Base-by-base conservation (phyloP, 2,888 invertebrate species). In the Acronicta psi region DNA sequence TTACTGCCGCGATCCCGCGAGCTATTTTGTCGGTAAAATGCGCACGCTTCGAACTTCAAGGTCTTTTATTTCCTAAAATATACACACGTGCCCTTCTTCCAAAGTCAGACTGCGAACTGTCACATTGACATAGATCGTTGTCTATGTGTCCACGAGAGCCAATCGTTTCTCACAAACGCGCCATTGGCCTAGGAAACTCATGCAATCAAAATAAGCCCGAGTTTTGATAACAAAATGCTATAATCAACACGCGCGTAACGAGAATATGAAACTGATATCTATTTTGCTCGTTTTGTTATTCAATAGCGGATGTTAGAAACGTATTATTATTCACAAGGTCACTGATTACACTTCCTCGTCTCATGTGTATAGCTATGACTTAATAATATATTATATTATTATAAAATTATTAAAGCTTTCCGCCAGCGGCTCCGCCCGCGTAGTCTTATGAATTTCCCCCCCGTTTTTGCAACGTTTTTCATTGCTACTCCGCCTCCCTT, bases 41-140 rank as follows among this genome's bases (percentile, higher is more conserved):
- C 18, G 14, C 31, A 20, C 59, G 51, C 20, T 36, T 34, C 40
- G 37, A 38, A 25, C 40, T 49, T 37, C 45, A 56, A 55, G 52
- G 49, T 40, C 20, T 45, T n/a, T 40, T 29, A 14, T 34, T 51
- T 59, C 47, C 18, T 54, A 60, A 69, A 57, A 59, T 61, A 58
- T 44, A 63, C 72, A 73, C 72, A 67, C 80, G 79, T 79, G 75
- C 52, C 52, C 47, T 36, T 57, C 43, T 40, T 46, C 31, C 44
- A 43, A 45, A 67, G 59, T 54, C 66, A 49, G 41, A 54, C 54
- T 44, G 47, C 36, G 16, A 60, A 82, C 79, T 83, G 82, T 77
- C 80, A 78, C 41, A 57, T 53, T 77, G 69, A 71, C 73, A 58
- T 29, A 29, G 40, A 61, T 38, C 10, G 8, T 50, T 69, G 54